Base-by-base conservation (phyloP, 2,113 vertebrate genomes). In the Ceyx melanurus region DNA sequence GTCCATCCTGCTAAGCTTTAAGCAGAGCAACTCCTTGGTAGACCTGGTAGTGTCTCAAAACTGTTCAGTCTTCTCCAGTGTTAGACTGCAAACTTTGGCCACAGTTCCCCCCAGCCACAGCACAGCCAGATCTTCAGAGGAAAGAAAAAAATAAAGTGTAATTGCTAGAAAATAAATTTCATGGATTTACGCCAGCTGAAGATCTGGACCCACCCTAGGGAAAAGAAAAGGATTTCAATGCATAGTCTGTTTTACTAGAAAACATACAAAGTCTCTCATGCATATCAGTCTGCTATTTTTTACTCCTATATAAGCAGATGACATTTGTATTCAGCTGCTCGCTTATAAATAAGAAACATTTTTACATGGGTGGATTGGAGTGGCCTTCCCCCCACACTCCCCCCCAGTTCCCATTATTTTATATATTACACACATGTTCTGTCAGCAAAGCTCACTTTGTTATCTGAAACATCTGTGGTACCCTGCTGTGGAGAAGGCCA, bases 401-500 rank as follows among this genome's bases (percentile, higher is more conserved):
- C 73, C 90, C 95, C 94, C 35, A 3, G 86, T 89, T 96, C 88
- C 92, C 94, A 94, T 96, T 96, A 97, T 96, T 97, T 95, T 90
- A 94, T 94, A 95, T 94, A 93, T 95, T 95, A 94, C 91, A 95
- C 95, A 96, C 97, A 96, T 95, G 94, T 97, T 92, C 92, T 96
- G 92, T 96, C 95, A 96, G 88, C 45, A 1, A 91, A 92, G 94
- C 95, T 95, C 91, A 96, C 94, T 95, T 70, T 89, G 95, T 96
- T 95, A 97, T 97, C 94, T 90, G 93, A 97, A 97, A 97, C 97
- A 97, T 97, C 96, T 97, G 95, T 91, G 96, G 91, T 94, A 94
- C 94, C 97, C 95, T 89, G 95, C 95, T 96, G 95, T 77, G 95
- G 94, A 92, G 95, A 88, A 95, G 95, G 94, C 94, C 95, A 95